phyloP scores from a whole-genome alignment of 2,797 vertebrate species.

The Cuculus canorus region DNA sequence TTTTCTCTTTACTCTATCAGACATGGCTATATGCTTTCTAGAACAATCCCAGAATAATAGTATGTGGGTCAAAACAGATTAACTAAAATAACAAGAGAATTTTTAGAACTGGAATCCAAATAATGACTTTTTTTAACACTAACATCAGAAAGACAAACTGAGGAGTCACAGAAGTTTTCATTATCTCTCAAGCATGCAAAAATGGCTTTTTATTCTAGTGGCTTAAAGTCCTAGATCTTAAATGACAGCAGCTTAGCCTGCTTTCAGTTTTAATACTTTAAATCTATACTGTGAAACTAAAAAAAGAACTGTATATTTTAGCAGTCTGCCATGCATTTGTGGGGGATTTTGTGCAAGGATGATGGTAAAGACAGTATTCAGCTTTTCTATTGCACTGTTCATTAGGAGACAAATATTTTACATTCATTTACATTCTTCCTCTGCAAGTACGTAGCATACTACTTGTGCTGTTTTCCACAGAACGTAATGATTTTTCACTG shows the following conservation, averaged over 20 bases:
- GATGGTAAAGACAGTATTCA: not conserved
- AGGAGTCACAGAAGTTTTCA: not conserved
- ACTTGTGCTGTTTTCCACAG: not conserved
- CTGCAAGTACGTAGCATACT: not conserved
- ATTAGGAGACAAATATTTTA: not conserved
- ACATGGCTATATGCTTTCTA: not conserved
- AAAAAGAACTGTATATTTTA: not conserved
- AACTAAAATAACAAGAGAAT: conserved; percentile 4
- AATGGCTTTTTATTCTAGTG: not conserved
- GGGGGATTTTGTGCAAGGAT: not conserved
- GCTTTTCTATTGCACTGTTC: not conserved
- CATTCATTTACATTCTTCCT: not conserved
- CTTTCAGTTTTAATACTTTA: conserved; percentile 51
- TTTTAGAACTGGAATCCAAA: conserved; percentile 20
- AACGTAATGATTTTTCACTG: not conserved
- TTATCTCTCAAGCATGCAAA: conserved; percentile 8
- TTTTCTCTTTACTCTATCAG: not conserved
- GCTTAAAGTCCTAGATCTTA: conserved; percentile 44
- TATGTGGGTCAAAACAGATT: conserved; percentile 14
- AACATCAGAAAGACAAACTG: not conserved
- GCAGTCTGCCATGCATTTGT: not conserved
- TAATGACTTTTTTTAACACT: not conserved
- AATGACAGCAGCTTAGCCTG: conserved; percentile 65
- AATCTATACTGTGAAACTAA: conserved; percentile 21
- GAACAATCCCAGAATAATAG: not conserved